Percentiles rank a stretch among this genome's conserved stretches.
phyloP scores from a whole-genome alignment of 2,113 vertebrate genomes.

The Phaethon lepturus region DNA sequence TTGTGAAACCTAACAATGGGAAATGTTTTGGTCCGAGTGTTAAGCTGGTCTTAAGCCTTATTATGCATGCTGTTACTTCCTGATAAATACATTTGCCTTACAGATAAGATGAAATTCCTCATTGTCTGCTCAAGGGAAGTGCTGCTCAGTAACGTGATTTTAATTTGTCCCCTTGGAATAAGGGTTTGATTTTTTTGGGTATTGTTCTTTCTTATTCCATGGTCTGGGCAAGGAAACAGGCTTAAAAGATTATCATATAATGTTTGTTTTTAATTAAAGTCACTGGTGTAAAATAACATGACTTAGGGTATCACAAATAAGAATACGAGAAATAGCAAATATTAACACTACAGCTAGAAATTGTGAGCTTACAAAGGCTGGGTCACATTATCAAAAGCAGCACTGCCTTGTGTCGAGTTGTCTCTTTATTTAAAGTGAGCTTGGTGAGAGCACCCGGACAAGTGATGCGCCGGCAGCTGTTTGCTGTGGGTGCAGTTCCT shows the following conservation, averaged over 20 bases:
- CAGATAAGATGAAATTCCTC: background rate
- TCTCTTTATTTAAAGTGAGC: background rate
- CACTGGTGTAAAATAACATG: background rate
- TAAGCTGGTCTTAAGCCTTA: slow-evolving; percentile 14
- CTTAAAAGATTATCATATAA: slow-evolving; percentile 5
- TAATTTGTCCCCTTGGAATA: background rate
- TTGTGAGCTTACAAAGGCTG: background rate
- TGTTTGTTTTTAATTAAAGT: slow-evolving; percentile 47
- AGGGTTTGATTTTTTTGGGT: background rate
- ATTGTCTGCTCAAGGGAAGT: background rate
- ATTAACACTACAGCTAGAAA: background rate
- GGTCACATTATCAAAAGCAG: background rate
- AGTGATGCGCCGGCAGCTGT: background rate
- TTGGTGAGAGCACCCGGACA: background rate
- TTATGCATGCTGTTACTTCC: background rate
- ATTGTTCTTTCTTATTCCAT: background rate
- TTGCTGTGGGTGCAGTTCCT: background rate
- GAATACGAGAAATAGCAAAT: background rate
- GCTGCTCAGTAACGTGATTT: background rate
- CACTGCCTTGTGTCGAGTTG: background rate
- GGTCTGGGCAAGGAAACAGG: background rate
- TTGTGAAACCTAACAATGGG: background rate
- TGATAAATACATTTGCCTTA: slow-evolving; percentile 18
- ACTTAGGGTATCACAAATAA: background rate
- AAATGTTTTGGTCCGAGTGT: background rate